Evolutionary conservation across 2,888 invertebrate genomes (phyloP).

Genomic region (Andrena dorsata): DNA sequence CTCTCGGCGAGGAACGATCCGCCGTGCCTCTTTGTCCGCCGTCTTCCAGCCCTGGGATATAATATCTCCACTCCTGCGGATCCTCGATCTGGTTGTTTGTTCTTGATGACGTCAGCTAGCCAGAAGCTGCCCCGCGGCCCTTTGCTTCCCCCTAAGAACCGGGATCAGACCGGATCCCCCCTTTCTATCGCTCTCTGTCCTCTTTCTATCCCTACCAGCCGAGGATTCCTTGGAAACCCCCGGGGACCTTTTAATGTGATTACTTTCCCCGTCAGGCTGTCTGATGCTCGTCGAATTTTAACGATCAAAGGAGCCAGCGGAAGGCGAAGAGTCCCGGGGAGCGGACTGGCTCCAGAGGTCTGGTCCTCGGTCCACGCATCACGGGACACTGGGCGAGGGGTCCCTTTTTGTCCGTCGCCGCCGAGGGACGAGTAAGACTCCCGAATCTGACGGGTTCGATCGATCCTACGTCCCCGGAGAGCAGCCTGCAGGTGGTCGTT

Average conservation of each 20-base stretch:
- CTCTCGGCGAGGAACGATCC: constrained; percentile 6
- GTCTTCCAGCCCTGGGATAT: constrained; percentile 57
- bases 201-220: not conserved
- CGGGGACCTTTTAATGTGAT: constrained; percentile 52
- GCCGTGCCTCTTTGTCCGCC: constrained; percentile 29
- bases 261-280: constrained; percentile 22
- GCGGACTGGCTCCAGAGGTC: not conserved
- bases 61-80: constrained; percentile 46
- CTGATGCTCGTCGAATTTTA: constrained; percentile 19
- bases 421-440: not conserved
- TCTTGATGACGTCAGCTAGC: constrained; percentile 67
- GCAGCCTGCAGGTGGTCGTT: not conserved
- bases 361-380: constrained; percentile 17
- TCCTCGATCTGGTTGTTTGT: constrained; percentile 65
- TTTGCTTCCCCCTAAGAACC: constrained; percentile 22
- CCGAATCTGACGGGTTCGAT: not conserved
- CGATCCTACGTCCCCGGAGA: not conserved
- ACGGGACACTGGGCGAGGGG: not conserved
- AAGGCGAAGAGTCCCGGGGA: not conserved
- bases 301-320: constrained; percentile 6
- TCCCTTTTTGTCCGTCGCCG: not conserved
- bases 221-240: not conserved
- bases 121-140: constrained; percentile 57
- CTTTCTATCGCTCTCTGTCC: constrained; percentile 5
- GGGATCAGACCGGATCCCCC: constrained; percentile 16